These are phyloP conservation scores for Gonatopus flavifemur DNA, from an alignment of 1,140 invertebrate species.

Conservation along the genomic window DNA sequence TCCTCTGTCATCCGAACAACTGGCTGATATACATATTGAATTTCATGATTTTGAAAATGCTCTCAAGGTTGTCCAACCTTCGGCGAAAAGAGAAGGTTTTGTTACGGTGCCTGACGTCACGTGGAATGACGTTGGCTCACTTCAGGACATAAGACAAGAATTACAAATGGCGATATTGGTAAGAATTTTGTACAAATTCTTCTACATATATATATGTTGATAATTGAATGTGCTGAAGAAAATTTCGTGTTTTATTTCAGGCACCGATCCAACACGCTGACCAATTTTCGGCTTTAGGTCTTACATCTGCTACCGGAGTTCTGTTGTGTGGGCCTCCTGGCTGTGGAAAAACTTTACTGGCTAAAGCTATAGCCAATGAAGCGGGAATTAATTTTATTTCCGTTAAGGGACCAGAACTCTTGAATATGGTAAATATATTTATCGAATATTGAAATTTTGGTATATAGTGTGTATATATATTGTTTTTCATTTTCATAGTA, in stretches of 20 bases:
- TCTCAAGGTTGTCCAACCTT: slow-evolving; percentile 84
- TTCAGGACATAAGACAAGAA: slow-evolving; percentile 85
- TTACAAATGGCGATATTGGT: slow-evolving; percentile 88
- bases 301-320: slow-evolving; percentile 82
- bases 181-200: no score
- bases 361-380: slow-evolving; percentile 95
- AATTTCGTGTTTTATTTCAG: slow-evolving; percentile 56
- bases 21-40: slow-evolving; percentile 68
- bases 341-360: slow-evolving; percentile 88
- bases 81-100: slow-evolving; percentile 95
- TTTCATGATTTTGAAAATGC: slow-evolving; percentile 78
- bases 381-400: slow-evolving; percentile 96
- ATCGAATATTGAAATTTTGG: background rate
- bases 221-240: background rate
- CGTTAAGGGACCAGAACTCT: slow-evolving; percentile 93
- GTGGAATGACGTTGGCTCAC: slow-evolving; percentile 96
- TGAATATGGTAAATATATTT: slow-evolving; percentile 80
- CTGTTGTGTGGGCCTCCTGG: slow-evolving; percentile 94
- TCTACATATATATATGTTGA: slow-evolving; percentile 9
- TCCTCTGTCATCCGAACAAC: slow-evolving; percentile 62
- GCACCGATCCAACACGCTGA: slow-evolving; percentile 88
- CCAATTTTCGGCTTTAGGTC: slow-evolving; percentile 74
- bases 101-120: slow-evolving; percentile 95
- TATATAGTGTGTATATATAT: no score
- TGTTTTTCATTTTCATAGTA: slow-evolving; percentile 69